Evolutionary conservation across 2,888 invertebrate genomes (phyloP), one percentile per base, ranked within the genome.

Genomic region (Poecilobothrus nobilitatus): DNA sequence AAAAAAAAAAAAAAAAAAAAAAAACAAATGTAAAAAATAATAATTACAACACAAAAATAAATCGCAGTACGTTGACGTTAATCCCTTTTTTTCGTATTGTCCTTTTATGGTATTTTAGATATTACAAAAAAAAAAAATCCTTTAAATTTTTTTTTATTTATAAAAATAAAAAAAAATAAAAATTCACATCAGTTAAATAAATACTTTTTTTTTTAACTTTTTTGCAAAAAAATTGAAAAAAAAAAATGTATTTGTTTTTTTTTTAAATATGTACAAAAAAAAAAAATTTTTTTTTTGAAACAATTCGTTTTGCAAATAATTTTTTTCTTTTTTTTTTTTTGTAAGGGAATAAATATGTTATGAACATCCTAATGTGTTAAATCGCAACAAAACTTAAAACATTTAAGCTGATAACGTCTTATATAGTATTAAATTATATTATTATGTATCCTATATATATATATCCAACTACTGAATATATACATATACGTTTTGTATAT

Each of bases 51-150:
- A 18, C 9, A 53, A 53, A 18, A 18, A 2, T 12, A 53, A 53
- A 53, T 53, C 53, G 12, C 15, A 12, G 15, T 53, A n/a, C 53
- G 53, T 53, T 53, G 53, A 53, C 53, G 15, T 53, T 12, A 53
- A 53, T 53, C 53, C 53, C 15, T 53, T 53, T 53, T 53, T 53
- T 53, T 18, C 15, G 53, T n/a, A 12, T 53, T 53, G 53, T 53
- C 53, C 53, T 53, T 53, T 53, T 53, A 53, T 53, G 53, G 53
- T 53, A 53, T 53, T 53, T 53, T 53, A 53, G 53, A 53, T 5
- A 53, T 53, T 53, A 53, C 44, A 44, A 18, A 12, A 18, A 53
- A 41, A 41, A 41, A 41, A 41, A 41, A 41, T n/a, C 27, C 27
- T 27, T 27, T 27, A 4, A 37, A 27, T 27, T 27, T 27, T 27